Evolutionary conservation across 2,113 vertebrate genomes (phyloP), one percentile per base, ranked within the genome.

Genomic region (Passer domesticus): DNA sequence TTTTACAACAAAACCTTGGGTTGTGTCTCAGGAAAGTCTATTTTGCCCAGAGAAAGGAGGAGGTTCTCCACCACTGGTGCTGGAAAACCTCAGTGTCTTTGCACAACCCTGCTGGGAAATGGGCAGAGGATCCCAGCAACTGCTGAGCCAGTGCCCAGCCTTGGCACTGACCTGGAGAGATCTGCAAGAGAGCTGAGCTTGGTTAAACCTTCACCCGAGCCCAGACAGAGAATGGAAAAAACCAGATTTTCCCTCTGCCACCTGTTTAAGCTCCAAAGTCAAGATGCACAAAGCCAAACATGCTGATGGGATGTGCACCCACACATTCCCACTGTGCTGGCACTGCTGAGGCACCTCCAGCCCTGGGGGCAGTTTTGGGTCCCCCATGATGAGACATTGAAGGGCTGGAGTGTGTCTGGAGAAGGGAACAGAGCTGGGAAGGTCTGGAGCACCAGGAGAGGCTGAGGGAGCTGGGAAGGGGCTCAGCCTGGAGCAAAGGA

Each of bases 321-420:
- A 22, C 30, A 9, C 19, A 13, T 70, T 70, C 31, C 7, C 47
- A 28, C 31, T 47, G 62, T 68, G 31, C 11, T 47, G 72, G 46
- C 27, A 19, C 43, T 69, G 22, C 33, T 53, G 33, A 60, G 62
- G 24, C 17, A 62, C 25, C 24, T 43, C 41, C 49, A 69, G 3
- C 6, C 13, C 12, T 69, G 15, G 10, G 41, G 31, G 2, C 18
- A 37, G 41, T 16, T 83, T 47, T 76, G 47, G 24, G 25, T 9
- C 12, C 17, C n/a, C 62, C 6, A 3, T 6, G 15, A 27, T 8
- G 46, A 4, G 55, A 76, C 21, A 7, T 1, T 10, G 47, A 69
- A 47, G 25, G 17, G 21, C 24, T 83, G 87, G 41, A 69, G 24
- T 0, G 0, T 22, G 55, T 37, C 22, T 0, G 1, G 6, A 1